phyloP scores from a whole-genome alignment of 1,140 invertebrate genomes.

The Odontomachus brunneus region DNA sequence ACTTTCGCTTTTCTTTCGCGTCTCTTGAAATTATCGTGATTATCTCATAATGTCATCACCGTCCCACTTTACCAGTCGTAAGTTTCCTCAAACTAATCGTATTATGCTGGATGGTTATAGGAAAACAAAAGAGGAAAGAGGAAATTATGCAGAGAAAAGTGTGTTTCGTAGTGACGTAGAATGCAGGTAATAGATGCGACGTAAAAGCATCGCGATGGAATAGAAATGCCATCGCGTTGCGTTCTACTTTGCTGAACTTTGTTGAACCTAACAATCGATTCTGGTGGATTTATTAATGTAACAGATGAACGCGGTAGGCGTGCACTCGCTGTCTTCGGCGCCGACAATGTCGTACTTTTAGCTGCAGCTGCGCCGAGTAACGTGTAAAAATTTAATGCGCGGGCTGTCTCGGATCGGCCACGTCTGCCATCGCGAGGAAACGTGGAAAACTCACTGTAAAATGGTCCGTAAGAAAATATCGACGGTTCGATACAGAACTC shows the following conservation, averaged over 20 bases:
- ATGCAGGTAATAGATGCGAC: conserved; percentile 23
- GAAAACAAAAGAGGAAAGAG: not conserved
- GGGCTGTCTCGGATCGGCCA: conserved; percentile 29
- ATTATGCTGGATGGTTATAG: not conserved
- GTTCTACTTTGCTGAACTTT: conserved; percentile 58
- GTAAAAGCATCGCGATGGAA: conserved; percentile 22
- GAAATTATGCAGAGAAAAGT: conserved; percentile 18
- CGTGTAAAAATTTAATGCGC: conserved; percentile 51
- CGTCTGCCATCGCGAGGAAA: conserved; percentile 24
- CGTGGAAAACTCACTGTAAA: conserved; percentile 23
- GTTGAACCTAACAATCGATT: conserved; percentile 61
- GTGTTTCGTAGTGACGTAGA: not conserved
- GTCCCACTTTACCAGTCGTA: conserved; percentile 6
- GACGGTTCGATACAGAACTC: conserved; percentile 8
- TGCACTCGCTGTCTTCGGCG: conserved; percentile 54
- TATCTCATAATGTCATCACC: conserved; percentile 9
- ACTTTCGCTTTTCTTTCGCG: conserved; percentile 6
- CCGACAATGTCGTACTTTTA: conserved; percentile 58
- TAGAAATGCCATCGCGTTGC: conserved; percentile 41
- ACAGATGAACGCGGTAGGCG: conserved; percentile 55
- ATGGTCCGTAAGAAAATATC: conserved; percentile 31
- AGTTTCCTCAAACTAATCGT: not conserved
- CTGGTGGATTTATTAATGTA: conserved; percentile 58
- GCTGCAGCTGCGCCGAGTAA: conserved; percentile 51
- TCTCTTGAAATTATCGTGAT: not conserved